Percentiles rank a stretch among this genome's conserved stretches.
phyloP scores from a whole-genome alignment of 2,797 vertebrate genomes.

The Acanthornis magna region DNA sequence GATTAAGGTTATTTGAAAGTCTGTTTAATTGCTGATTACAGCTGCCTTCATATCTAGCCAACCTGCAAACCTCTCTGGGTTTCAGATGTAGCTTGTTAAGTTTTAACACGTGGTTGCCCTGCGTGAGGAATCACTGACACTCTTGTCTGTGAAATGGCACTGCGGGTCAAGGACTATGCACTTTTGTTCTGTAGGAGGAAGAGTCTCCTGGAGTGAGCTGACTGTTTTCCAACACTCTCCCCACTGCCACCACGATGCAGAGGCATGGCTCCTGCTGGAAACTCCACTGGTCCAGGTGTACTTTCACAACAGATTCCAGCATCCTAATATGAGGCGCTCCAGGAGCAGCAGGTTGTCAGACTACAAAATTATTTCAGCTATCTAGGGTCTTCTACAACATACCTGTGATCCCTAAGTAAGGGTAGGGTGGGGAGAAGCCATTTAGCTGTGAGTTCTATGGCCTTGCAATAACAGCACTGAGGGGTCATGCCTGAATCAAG shows the following conservation, averaged over 20 bases:
- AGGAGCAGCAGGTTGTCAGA: not conserved
- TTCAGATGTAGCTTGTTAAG: not conserved
- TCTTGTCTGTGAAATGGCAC: not conserved
- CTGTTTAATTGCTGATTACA: not conserved
- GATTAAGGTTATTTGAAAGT: not conserved
- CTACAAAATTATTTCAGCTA: not conserved
- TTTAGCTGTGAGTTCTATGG: not conserved
- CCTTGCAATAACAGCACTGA: not conserved
- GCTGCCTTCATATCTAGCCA: not conserved
- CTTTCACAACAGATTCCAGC: not conserved
- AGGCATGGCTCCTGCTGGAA: not conserved
- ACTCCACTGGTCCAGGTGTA: not conserved
- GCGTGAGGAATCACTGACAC: not conserved
- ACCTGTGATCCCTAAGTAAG: not conserved
- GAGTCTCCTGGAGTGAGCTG: not conserved
- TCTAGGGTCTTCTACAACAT: not conserved
- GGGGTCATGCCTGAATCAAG: not conserved
- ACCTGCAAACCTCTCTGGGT: not conserved
- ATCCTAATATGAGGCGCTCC: not conserved
- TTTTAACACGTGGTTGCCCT: not conserved
- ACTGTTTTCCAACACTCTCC: not conserved
- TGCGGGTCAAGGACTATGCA: accelerated
- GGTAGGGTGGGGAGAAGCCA: not conserved
- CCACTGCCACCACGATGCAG: not conserved
- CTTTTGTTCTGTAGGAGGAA: not conserved